phyloP scores from a whole-genome alignment of 2,888 invertebrate species.

The Drosophila paranaensis region DNA sequence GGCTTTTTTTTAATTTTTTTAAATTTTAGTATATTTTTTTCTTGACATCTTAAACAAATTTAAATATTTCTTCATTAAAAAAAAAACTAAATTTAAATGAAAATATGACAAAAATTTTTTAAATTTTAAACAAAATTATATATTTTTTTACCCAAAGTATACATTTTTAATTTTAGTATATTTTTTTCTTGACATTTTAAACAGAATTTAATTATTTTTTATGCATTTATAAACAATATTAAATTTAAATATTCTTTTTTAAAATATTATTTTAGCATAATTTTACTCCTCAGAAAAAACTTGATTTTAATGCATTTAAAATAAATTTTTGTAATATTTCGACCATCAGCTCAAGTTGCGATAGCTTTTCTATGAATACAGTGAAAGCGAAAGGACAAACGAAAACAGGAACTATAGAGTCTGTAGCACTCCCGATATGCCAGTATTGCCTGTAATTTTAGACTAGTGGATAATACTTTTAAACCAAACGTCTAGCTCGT shows the following conservation, averaged over 20 bases:
- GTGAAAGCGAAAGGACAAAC: conserved; percentile 16
- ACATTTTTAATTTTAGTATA: too few relatives aligned
- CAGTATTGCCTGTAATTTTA: conserved; percentile 71
- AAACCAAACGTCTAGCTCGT: conserved; percentile 37
- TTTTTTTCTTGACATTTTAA: too few relatives aligned
- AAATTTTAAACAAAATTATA: too few relatives aligned
- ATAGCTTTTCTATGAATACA: conserved; percentile 34
- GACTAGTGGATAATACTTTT: conserved; percentile 47
- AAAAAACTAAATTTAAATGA: too few relatives aligned
- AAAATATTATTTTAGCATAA: neutral
- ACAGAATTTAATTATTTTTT: too few relatives aligned
- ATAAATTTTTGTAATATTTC: neutral
- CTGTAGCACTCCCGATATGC: conserved; percentile 57
- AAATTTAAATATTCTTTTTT: neutral
- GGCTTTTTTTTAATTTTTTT: too few relatives aligned
- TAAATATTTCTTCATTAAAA: too few relatives aligned
- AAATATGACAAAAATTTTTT: too few relatives aligned
- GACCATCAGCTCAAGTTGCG: conserved; percentile 15
- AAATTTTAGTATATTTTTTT: too few relatives aligned
- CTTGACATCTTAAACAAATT: too few relatives aligned
- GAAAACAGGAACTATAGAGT: conserved; percentile 23
- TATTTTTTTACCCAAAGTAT: too few relatives aligned
- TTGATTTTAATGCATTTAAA: neutral
- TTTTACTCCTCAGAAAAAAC: neutral
- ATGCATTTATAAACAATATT: too few relatives aligned